Evolutionary conservation across 2,797 vertebrate species (phyloP).

Genomic region (Hephaestus fuliginosus): DNA sequence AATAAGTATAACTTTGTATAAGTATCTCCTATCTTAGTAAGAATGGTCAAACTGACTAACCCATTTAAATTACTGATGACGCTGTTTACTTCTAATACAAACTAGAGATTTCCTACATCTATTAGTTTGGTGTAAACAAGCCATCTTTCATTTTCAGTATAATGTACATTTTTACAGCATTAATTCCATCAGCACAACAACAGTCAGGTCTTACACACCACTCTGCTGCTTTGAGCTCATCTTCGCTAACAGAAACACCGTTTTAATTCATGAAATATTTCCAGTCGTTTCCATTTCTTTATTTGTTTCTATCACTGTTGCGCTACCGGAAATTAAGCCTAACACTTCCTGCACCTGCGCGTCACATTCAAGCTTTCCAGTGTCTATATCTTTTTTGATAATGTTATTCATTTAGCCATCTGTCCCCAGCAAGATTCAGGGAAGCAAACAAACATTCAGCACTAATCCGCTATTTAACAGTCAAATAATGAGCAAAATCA

Average conservation of each 20-base stretch:
- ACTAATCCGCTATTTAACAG: background rate
- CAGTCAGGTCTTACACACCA: background rate
- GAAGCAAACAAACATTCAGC: background rate
- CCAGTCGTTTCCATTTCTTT: background rate
- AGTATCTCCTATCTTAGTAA: background rate
- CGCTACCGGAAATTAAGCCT: background rate
- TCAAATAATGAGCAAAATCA: background rate
- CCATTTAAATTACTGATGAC: background rate
- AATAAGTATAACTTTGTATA: background rate
- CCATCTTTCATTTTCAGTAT: background rate
- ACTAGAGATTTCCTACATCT: background rate
- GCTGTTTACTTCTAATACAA: background rate
- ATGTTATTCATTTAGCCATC: background rate
- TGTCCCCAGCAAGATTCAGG: background rate
- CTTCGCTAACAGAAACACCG: background rate
- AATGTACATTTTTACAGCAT: background rate
- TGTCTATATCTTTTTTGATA: too few relatives aligned
- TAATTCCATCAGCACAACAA: background rate
- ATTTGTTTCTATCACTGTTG: background rate
- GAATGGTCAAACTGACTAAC: too few relatives aligned
- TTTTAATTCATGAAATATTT: slow-evolving; percentile 3
- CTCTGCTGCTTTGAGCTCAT: background rate
- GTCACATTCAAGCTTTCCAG: background rate
- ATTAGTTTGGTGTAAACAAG: too few relatives aligned
- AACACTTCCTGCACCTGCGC: background rate